phyloP scores from a whole-genome alignment of 1,140 invertebrate species.

The Atopsyche davidsoni region DNA sequence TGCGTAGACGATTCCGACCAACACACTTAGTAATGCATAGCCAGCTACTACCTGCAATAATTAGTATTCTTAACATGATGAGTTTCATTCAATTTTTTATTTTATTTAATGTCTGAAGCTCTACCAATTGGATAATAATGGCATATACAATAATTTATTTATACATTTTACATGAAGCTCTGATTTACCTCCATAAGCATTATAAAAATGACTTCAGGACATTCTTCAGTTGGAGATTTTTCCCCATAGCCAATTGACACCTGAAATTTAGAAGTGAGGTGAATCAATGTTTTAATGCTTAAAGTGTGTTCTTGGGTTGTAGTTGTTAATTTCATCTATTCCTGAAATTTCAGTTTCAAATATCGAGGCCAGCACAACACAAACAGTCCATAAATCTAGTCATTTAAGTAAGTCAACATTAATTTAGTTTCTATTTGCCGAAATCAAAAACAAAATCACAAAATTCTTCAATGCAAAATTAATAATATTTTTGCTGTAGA shows the following conservation, averaged over 20 bases:
- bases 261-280: conserved; percentile 5
- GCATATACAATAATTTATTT: too few species aligned
- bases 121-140: conserved; percentile 1
- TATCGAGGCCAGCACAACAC: too few species aligned
- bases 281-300: not conserved
- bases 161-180: not conserved
- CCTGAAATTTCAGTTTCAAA: too few species aligned
- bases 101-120: too few species aligned
- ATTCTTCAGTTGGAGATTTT: conserved; percentile 70
- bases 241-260: conserved; percentile 58
- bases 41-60: conserved; percentile 45
- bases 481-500: not conserved
- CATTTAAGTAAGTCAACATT: too few species aligned
- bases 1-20: conserved; percentile 49
- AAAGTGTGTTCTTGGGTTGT: not conserved
- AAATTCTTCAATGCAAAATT: conserved; percentile 1
- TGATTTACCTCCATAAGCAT: conserved; percentile 34
- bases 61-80: too few species aligned
- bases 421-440: too few species aligned
- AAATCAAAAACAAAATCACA: not conserved
- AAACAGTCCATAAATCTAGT: too few species aligned
- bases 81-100: conserved; percentile 1
- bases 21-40: conserved; percentile 41
- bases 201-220: conserved; percentile 68
- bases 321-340: too few species aligned